Base-by-base conservation (phyloP, 2,888 invertebrate genomes). In the Eilema griseolum region DNA sequence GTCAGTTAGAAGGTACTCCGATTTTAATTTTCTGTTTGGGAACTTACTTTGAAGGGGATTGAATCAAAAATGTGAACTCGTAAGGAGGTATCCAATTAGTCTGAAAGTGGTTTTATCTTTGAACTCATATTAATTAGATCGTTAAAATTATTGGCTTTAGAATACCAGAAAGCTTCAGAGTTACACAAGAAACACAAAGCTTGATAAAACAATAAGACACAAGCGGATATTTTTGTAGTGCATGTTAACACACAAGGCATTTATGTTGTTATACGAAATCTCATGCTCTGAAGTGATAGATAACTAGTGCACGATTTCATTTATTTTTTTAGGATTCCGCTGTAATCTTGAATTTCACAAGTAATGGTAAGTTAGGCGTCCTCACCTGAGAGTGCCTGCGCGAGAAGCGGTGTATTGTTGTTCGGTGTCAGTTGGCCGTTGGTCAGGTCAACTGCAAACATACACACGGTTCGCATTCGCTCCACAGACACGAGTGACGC, bases 341-440 rank as follows among this genome's bases (percentile, higher is more conserved):
- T 69, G 76, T 70, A 73, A 69, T 75, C 76, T 78, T 61, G 67
- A 82, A 78, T 81, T 83, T 84, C 82, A 81, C 78, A 77, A 80
- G 85, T 83, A 79, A 83, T 82, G 76, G 14, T 77, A 66, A 74
- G 72, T 78, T 74, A 63, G 78, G 90, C 90, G 90, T 85, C 83
- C 94, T 95, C 97, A 98, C 98, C 98, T 98, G 98, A 98, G 96
- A 98, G 97, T 92, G 98, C 98, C 96, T 98, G 98, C 96, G 98
- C 98, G 96, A 98, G 97, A 96, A 98, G 97, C 93, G 98, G 98
- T 93, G 98, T 98, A 96, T 98, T 98, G 97, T 98, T 98, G 97
- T 98, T 98, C 95, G 98, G 98, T 94, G 98, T 98, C 95, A 98
- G 97, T 96, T 98, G 98, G 95, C 98, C 98, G 96, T 98, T 98